phyloP scores from a whole-genome alignment of 2,888 invertebrate genomes.

The Globia sparganii region DNA sequence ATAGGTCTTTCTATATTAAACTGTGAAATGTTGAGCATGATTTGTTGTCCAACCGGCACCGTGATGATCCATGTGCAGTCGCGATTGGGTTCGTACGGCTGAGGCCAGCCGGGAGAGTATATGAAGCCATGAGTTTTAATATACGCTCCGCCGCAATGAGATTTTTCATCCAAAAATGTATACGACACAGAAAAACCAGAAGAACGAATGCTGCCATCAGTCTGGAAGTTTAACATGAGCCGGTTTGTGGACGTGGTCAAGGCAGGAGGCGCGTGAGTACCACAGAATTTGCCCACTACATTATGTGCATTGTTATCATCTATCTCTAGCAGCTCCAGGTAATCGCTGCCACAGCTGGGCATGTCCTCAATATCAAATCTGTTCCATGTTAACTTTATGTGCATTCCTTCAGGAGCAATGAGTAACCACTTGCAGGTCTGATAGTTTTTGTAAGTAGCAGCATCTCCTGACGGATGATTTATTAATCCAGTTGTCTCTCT shows the following conservation, averaged over 20 bases:
- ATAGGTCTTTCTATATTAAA: constrained; percentile 91
- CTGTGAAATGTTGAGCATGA: constrained; percentile 91
- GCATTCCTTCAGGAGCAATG: constrained; percentile 92
- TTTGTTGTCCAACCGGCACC: constrained; percentile 93
- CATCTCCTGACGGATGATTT: constrained; percentile 89
- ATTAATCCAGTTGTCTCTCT: constrained; percentile 91
- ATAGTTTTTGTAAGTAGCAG: constrained; percentile 80
- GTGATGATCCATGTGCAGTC: constrained; percentile 96
- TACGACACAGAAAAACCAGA: constrained; percentile 95
- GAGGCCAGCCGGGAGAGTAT: constrained; percentile 95
- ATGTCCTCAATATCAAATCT: constrained; percentile 92
- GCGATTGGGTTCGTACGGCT: constrained; percentile 92
- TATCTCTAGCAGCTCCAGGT: constrained; percentile 92
- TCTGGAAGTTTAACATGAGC: constrained; percentile 92
- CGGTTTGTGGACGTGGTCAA: constrained; percentile 92
- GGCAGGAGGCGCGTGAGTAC: constrained; percentile 91
- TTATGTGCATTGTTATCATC: constrained; percentile 84
- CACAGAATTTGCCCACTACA: constrained; percentile 92
- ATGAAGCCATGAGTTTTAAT: constrained; percentile 92
- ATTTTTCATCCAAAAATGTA: constrained; percentile 83
- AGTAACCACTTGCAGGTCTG: constrained; percentile 94
- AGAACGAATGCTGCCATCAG: constrained; percentile 86
- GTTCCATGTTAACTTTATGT: constrained; percentile 94
- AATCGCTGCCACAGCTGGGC: constrained; percentile 92
- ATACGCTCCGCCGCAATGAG: constrained; percentile 93